These are phyloP conservation scores for Meteorus cinctellus DNA, from an alignment of 2,888 invertebrate species.

Conservation along the genomic window DNA sequence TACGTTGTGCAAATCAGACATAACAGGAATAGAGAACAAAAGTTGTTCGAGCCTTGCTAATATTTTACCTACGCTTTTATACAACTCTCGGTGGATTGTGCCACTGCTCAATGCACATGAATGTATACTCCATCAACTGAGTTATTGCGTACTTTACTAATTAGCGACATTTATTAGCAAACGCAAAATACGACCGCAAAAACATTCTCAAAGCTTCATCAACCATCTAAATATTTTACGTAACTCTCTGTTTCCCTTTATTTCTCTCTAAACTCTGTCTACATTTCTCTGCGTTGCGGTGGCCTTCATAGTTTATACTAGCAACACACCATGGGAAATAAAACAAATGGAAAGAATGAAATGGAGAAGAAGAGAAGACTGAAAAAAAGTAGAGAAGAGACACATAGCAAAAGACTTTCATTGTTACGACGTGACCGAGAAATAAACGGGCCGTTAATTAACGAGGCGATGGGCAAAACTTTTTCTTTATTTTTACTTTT, in stretches of 20 bases:
- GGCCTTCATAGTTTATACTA: not conserved
- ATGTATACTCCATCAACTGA: slow-evolving; percentile 34
- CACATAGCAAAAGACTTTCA: slow-evolving; percentile 42
- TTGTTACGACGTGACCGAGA: slow-evolving; percentile 53
- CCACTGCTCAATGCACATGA: not conserved
- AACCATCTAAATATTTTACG: slow-evolving; percentile 35
- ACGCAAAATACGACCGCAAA: slow-evolving; percentile 48
- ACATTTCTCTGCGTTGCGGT: not conserved
- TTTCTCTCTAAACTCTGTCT: slow-evolving; percentile 10
- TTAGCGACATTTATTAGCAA: slow-evolving; percentile 58
- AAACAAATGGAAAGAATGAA: slow-evolving; percentile 45
- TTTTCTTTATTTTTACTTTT: slow-evolving; percentile 24
- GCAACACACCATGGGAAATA: slow-evolving; percentile 18
- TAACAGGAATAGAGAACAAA: not conserved
- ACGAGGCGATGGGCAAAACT: slow-evolving; percentile 47
- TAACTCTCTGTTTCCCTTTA: slow-evolving; percentile 20
- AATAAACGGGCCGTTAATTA: slow-evolving; percentile 53
- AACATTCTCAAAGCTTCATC: slow-evolving; percentile 39
- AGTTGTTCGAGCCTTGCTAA: not conserved
- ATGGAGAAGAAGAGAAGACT: slow-evolving; percentile 19
- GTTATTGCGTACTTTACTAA: slow-evolving; percentile 52
- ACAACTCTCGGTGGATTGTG: slow-evolving; percentile 2
- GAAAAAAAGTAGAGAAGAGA: slow-evolving; percentile 25
- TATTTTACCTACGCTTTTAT: not conserved
- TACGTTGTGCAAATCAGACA: not conserved